Conservation (phyloP, 53 echinoderm and acorn worm species). For the Astropecten irregularis region DNA sequence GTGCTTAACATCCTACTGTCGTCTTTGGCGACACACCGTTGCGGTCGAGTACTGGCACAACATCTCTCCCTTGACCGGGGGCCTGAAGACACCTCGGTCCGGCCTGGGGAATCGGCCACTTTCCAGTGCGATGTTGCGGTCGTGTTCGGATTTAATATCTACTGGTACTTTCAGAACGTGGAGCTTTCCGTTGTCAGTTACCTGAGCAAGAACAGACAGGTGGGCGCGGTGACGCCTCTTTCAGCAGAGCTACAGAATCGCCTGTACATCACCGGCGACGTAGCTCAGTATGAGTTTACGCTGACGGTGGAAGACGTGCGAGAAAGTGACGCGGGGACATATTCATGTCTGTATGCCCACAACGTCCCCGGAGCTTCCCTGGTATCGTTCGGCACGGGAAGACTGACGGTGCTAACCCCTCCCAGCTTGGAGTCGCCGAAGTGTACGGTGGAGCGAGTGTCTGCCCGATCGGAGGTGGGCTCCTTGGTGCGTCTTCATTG, state of each 20-base stretch:
- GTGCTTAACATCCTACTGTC: not conserved
- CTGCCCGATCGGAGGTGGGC: not conserved
- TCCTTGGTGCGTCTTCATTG: not conserved
- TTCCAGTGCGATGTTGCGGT: slow-evolving; percentile 2
- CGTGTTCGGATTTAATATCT: not conserved
- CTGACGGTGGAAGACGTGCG: slow-evolving; percentile 2
- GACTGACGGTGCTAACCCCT: not conserved
- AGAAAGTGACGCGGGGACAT: not conserved
- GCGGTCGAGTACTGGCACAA: slow-evolving; percentile 4
- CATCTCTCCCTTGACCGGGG: not conserved
- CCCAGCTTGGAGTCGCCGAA: not conserved
- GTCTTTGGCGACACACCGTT: not conserved
- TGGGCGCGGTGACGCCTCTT: not conserved
- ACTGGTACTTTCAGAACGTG: not conserved
- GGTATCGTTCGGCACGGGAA: not conserved
- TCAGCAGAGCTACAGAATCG: not conserved
- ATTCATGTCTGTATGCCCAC: not conserved
- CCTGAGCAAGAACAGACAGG: not conserved
- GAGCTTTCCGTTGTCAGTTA: not conserved
- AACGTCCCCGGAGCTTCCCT: not conserved
- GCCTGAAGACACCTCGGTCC: not conserved
- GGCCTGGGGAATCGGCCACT: not conserved
- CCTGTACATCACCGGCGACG: slow-evolving; percentile 9
- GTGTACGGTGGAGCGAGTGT: not conserved
- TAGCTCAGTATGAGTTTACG: not conserved